Base-by-base conservation (phyloP, 37 sponge, comb jelly and placozoan species). In the Cladorhizidae sp. region DNA sequence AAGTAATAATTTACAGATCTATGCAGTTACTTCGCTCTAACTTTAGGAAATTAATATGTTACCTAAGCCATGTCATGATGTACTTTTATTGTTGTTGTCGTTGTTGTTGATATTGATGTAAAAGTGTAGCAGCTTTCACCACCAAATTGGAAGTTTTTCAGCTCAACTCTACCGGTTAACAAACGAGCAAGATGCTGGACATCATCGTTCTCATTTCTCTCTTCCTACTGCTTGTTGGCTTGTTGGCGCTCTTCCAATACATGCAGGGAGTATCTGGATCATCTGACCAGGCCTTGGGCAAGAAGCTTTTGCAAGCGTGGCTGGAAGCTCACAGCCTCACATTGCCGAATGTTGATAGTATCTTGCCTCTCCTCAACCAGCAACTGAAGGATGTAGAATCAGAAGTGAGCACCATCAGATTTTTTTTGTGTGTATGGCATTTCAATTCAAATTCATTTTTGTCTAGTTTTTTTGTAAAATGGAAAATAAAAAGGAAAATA, bases 161-260 rank as follows among this genome's bases (percentile, higher is more conserved):
- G 7, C 62, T 15, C 17, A 17, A 12, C 8, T 12, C 9, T 3
- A 29, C 62, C 15, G 5, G 25, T 17, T 28, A n/a, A 6, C 62
- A 7, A 6, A 17, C 14, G 3, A 12, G 1, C 28, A 18, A n/a
- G 15, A 81, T 81, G 82, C 40, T 81, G 8, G 37, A 69, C 18
- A 14, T 83, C 21, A 38, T 74, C 3, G 75, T 74, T 22, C 67
- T 83, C 18, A 49, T 74, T 75, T 52, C 75, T 2, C 15, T 83
- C 29, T 83, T 83, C 33, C 21, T 83, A 12, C 75, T 74, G 31
- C 56, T 83, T 49, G 75, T 83, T 0, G 83, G 65, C 17, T n/a
- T 74, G 11, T 49, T 72, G 39, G 74, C 18, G 21, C 0, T 64
- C 8, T 40, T 73, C 40, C 18, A 25, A 5, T 23, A 63, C 61